A percentile compares a stretch with the other conserved stretches of the same genome.
phyloP scores from a whole-genome alignment of 2,888 invertebrate genomes.

The Aleiodes alternator region DNA sequence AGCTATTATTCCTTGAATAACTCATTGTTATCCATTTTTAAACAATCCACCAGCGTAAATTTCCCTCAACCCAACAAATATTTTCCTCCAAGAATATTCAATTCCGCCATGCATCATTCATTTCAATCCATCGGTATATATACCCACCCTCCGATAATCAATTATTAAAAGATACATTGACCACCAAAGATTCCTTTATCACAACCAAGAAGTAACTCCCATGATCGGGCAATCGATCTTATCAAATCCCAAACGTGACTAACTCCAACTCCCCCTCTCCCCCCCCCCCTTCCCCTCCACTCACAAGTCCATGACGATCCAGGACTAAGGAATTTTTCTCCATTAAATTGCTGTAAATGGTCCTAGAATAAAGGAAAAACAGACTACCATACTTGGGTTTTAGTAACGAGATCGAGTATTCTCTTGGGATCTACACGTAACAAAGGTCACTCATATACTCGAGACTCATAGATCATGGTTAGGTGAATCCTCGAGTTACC shows the following conservation, averaged over 20 bases:
- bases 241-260: conserved; percentile 41
- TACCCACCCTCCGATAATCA: background rate
- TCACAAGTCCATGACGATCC: conserved; percentile 12
- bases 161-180: conserved; percentile 11
- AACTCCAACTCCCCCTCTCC: conserved; percentile 1
- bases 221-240: conserved; percentile 53
- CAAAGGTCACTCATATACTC: conserved; percentile 72
- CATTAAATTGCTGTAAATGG: conserved; percentile 54
- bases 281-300: background rate
- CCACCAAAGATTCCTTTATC: background rate
- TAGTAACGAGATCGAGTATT: conserved; percentile 61
- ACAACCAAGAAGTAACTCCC: conserved; percentile 1
- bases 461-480: conserved; percentile 71
- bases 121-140: conserved; percentile 18
- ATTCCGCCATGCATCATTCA: conserved; percentile 12
- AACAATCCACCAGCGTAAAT: no score
- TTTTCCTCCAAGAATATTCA: background rate
- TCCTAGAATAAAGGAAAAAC: conserved; percentile 15
- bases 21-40: no score
- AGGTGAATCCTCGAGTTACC: conserved; percentile 54
- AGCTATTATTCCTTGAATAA: no score
- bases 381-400: conserved; percentile 39
- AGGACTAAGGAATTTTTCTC: conserved; percentile 61
- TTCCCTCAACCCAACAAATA: no score
- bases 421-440: conserved; percentile 62